These are phyloP conservation scores for Scarus forsteni DNA, from an alignment of 2,797 vertebrate genomes.

Conservation along the genomic window DNA sequence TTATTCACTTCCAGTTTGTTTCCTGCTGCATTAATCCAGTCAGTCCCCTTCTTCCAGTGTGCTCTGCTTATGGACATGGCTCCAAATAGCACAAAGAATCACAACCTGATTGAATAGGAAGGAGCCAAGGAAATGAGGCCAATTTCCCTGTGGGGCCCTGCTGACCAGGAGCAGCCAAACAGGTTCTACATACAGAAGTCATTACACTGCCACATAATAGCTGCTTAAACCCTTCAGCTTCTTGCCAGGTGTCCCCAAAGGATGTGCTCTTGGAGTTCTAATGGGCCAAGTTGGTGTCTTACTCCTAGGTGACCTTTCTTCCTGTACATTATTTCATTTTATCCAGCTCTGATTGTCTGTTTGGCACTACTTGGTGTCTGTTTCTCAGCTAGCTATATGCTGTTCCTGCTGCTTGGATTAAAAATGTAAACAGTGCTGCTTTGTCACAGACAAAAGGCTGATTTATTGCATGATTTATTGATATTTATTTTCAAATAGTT, in stretches of 20 bases:
- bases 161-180: constrained; percentile 36
- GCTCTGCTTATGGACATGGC: not conserved
- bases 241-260: constrained; percentile 63
- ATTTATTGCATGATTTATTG: no score
- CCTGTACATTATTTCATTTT: constrained; percentile 17
- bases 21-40: constrained; percentile 25
- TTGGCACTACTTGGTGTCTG: not conserved
- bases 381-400: constrained; percentile 17
- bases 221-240: constrained; percentile 40
- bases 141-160: constrained; percentile 65
- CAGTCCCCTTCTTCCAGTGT: constrained; percentile 25
- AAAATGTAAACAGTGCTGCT: constrained; percentile 18
- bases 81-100: constrained; percentile 43
- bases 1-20: constrained; percentile 36
- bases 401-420: constrained; percentile 10
- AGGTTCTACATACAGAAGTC: constrained; percentile 40
- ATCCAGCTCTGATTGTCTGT: not conserved
- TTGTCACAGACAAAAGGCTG: constrained; percentile 11
- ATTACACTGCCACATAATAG: constrained; percentile 54
- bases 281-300: constrained; percentile 33
- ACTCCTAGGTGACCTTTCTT: constrained; percentile 4
- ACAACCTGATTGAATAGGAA: constrained; percentile 54
- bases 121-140: constrained; percentile 73
- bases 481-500: no score
- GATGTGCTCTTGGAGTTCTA: constrained; percentile 19